Evolutionary conservation across 30 jellyfish, hydroid and myxozoan genomes (phyloP).

Genomic region (Nemopilema nomurai): DNA sequence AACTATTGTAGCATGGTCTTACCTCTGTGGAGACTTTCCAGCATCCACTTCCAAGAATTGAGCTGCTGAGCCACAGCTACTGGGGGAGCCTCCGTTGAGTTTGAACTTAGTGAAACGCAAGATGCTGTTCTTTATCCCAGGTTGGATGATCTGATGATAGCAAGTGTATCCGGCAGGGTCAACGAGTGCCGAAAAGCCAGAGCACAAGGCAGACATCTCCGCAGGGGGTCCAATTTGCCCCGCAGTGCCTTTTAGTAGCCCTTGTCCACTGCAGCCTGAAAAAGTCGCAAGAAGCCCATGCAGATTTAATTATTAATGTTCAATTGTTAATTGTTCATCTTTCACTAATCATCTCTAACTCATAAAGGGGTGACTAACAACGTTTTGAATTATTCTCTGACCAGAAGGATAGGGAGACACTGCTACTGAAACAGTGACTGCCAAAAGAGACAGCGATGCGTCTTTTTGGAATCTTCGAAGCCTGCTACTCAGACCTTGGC

Average conservation of each 20-base stretch:
- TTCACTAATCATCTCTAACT: background rate
- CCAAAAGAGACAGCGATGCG: too few species aligned
- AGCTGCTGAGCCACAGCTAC: slow-evolving; percentile 1
- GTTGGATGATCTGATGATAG: slow-evolving; percentile 6
- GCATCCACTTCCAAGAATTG: background rate
- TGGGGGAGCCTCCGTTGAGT: background rate
- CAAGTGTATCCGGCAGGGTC: background rate
- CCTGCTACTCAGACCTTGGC: too few species aligned
- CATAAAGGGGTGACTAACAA: too few species aligned
- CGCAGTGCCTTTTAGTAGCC: background rate
- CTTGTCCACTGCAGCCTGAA: slow-evolving; percentile 9
- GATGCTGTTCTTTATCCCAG: background rate
- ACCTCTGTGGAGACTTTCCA: background rate
- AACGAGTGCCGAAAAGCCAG: background rate
- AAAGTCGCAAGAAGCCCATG: background rate
- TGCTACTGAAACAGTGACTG: too few species aligned
- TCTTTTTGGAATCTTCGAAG: too few species aligned
- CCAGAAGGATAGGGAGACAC: too few species aligned
- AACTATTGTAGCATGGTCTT: too few species aligned
- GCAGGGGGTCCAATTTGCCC: slow-evolving; percentile 8
- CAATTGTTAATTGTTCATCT: too few species aligned
- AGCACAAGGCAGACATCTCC: background rate
- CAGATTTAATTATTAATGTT: background rate
- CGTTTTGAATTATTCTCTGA: too few species aligned
- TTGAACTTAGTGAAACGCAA: slow-evolving; percentile 7